A percentile compares a stretch with the other conserved stretches of the same genome.
These are phyloP conservation scores for Neolamprologus brichardi DNA, from an alignment of 2,113 vertebrate genomes.

Conservation along the genomic window DNA sequence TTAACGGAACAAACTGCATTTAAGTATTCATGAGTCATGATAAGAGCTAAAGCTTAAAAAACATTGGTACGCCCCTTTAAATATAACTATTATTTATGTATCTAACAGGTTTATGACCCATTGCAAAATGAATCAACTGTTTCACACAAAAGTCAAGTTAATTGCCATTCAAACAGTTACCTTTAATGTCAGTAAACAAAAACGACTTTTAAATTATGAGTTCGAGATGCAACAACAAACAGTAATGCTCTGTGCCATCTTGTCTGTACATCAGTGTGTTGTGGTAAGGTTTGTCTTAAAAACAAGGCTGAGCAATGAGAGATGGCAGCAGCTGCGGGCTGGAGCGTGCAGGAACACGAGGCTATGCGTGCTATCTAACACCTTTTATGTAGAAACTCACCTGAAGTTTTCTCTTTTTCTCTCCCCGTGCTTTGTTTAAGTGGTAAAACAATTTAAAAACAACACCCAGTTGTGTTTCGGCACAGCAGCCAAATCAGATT, in stretches of 20 bases:
- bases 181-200: background rate
- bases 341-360: slow-evolving; percentile 17
- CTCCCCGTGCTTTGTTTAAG: background rate
- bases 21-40: background rate
- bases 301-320: slow-evolving; percentile 25
- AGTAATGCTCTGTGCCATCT: background rate
- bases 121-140: background rate
- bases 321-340: background rate
- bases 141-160: background rate
- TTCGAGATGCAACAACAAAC: background rate
- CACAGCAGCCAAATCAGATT: background rate
- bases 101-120: background rate
- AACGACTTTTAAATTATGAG: background rate
- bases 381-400: background rate
- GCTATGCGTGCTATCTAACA: background rate
- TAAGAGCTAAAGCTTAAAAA: background rate
- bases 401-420: background rate
- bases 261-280: background rate
- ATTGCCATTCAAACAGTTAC: background rate
- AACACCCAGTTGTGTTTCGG: background rate
- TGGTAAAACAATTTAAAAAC: background rate
- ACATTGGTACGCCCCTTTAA: background rate
- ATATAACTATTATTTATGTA: background rate
- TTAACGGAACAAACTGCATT: background rate
- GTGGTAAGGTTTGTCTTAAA: slow-evolving; percentile 10